These are phyloP conservation scores for Phrynocephalus vlangalii DNA, from an alignment of 2,797 vertebrate species.

Conservation along the genomic window DNA sequence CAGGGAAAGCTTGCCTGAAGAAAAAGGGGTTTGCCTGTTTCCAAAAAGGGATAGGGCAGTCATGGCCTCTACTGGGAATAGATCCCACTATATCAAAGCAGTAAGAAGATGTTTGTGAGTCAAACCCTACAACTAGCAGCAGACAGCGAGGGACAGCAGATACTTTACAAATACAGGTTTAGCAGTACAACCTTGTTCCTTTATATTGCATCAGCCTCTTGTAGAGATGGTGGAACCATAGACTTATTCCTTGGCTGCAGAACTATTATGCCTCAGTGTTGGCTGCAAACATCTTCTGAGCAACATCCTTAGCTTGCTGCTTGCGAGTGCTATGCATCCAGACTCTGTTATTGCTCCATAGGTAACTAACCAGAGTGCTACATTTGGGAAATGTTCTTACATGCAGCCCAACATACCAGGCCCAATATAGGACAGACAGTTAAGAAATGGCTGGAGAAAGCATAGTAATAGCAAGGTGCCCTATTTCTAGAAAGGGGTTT, in stretches of 20 bases:
- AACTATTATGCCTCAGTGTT: not conserved
- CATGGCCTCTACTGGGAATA: too few species aligned
- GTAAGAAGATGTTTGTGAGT: not conserved
- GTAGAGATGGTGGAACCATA: not conserved
- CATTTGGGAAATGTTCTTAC: too few species aligned
- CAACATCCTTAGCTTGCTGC: not conserved
- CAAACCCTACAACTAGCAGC: not conserved
- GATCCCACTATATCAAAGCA: not conserved
- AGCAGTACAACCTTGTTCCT: not conserved
- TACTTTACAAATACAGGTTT: not conserved
- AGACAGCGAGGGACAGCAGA: not conserved
- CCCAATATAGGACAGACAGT: not conserved
- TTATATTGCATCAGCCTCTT: not conserved
- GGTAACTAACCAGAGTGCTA: not conserved
- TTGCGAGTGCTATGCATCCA: not conserved
- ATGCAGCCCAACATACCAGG: not conserved
- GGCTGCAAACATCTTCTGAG: not conserved
- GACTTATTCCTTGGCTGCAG: not conserved
- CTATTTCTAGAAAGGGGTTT: too few species aligned
- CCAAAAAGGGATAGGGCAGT: too few species aligned
- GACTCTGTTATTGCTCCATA: not conserved
- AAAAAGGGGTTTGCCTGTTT: too few species aligned
- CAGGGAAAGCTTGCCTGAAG: too few species aligned
- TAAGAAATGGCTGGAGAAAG: not conserved
- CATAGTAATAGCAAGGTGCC: not conserved